Evolutionary conservation across 1,140 invertebrate genomes (phyloP), one percentile per base, ranked within the genome.

Genomic region (Liolophura sinensis): DNA sequence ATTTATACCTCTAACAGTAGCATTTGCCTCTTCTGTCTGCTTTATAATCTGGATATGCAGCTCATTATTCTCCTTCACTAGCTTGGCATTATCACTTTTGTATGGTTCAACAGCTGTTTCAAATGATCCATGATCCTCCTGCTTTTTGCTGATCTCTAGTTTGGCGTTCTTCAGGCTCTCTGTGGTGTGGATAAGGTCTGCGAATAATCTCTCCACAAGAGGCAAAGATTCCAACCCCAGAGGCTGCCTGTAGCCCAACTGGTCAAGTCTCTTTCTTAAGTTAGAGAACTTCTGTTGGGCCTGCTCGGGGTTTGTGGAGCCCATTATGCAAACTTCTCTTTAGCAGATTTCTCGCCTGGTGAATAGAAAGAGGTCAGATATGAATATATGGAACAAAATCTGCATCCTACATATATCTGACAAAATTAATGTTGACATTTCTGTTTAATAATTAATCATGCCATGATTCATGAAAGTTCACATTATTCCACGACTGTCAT

Each of bases 91-190:
- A 67, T 85, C 84, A 75, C 75, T 80, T 64, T 78, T 80, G 65
- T 82, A 82, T 1, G 78, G 75, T 60, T 81, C 80, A 52, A 78
- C 74, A 54, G 72, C 74, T 55, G 76, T 73, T 47, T 78, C 74
- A 12, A 77, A 64, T 55, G 77, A 76, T 22, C 69, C 67, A 18
- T 64, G 46, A 51, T 79, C 74, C 14, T 62, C 66, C 31, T 73
- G 68, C 51, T 76, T 76, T 63, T 78, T 78, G 11, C 72, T 68
- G 40, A 73, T 60, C 49, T 78, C 73, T 55, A 81, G 64, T 86
- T 93, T 93, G 73, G 91, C 91, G 83, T 92, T 89, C 75, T 91
- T 89, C 40, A 93, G 83, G 78, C 89, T 92, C 61, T 91, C 88
- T 31, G 91, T 93, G 22, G 92, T 93, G 78, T 92, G 89, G 62